Percentiles rank a stretch among this genome's conserved stretches.
Evolutionary conservation across 2,888 invertebrate species (phyloP).

Genomic region (Neoaliturus tenellus): DNA sequence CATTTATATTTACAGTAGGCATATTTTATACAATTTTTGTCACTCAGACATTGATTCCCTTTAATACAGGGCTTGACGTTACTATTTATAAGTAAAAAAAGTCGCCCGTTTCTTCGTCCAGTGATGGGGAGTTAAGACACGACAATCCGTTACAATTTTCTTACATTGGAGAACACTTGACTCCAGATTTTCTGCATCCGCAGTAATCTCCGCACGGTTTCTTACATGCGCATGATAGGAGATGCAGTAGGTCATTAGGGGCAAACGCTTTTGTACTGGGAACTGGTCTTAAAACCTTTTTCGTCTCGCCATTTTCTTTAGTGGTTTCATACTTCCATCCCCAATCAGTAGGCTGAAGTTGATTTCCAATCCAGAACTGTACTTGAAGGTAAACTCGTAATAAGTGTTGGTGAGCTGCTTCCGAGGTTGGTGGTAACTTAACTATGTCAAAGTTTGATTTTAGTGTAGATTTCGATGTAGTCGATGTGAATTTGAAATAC

Average conservation of each 20-base stretch:
- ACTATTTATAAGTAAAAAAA: no score
- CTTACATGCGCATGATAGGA: slow-evolving; percentile 4
- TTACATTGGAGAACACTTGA: slow-evolving; percentile 13
- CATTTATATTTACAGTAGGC: neutral
- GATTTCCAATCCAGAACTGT: neutral
- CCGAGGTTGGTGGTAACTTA: slow-evolving; percentile 1
- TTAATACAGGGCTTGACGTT: neutral
- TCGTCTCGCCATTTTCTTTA: neutral
- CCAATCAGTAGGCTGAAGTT: slow-evolving; percentile 1
- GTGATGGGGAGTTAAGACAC: neutral
- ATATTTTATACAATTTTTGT: neutral
- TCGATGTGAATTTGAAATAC: slow-evolving; percentile 8
- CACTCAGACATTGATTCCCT: neutral
- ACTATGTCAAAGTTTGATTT: slow-evolving; percentile 16
- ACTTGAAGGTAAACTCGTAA: slow-evolving; percentile 16
- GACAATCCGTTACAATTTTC: no score
- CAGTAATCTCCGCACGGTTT: neutral
- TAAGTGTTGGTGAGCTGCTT: slow-evolving; percentile 8
- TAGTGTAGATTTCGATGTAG: neutral
- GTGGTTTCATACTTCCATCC: neutral
- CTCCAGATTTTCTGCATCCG: slow-evolving; percentile 1
- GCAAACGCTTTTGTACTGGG: no score
- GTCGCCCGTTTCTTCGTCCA: slow-evolving; percentile 1
- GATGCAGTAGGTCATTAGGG: neutral
- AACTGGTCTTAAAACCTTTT: neutral